Evolutionary conservation across 2,113 vertebrate species (phyloP), one percentile per base, ranked within the genome.

Genomic region (Cavia porcellus): DNA sequence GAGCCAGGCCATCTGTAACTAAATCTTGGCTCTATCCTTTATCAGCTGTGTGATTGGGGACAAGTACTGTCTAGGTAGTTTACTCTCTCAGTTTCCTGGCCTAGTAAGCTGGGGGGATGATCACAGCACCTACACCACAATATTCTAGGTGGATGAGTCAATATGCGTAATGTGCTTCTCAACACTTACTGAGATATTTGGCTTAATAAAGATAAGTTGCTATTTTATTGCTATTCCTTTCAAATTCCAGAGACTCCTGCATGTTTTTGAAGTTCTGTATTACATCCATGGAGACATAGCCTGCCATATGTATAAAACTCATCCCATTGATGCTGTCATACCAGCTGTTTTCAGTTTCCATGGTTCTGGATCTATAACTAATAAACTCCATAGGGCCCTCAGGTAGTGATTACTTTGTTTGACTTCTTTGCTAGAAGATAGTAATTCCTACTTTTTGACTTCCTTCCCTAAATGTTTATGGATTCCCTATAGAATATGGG

Each of bases 201-300:
- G 28, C 20, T 86, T 92, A 77, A 83, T 85, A 52, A 93, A 72
- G 11, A 30, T 64, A 81, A 52, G 30, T 91, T 88, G 61, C 86
- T 89, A 47, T 74, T 96, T 86, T 83, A 83, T 92, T 95, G 62
- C 15, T 80, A 38, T 90, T 84, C n/a, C 30, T 85, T 94, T 94
- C 20, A 50, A 30, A 38, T 89, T 86, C 66, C 66, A 89, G 68
- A 95, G 50, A 88, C 17, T 57, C 28, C 19, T 86, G n/a, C 28
- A 38, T 81, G 30, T 57, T 79, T 95, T 90, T 77, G 30, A 95
- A 96, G 82, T 82, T 55, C 61, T 52, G 1, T 62, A 35, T 90
- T 93, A 95, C 86, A 86, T 79, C 38, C 24, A 72, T 30, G 74
- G 61, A 89, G 19, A 66, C 45, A 66, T 50, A 50, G 62, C 55